phyloP scores from a whole-genome alignment of 2,888 invertebrate genomes.

The Melanchra persicariae region DNA sequence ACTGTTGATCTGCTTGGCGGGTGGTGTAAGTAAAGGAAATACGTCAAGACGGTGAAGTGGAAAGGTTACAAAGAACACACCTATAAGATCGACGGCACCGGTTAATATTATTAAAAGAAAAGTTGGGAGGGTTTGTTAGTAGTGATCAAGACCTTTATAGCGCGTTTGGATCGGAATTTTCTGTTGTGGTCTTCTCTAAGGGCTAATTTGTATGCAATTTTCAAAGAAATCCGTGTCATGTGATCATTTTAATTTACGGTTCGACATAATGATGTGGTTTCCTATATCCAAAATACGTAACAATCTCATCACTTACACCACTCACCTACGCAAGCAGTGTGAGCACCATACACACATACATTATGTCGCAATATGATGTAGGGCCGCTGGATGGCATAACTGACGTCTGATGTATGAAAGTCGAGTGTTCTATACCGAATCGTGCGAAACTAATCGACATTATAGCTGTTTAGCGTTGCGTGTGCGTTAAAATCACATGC shows the following conservation, averaged over 20 bases:
- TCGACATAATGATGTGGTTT: neutral
- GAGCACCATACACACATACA: conserved; percentile 42
- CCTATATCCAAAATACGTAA: conserved; percentile 7
- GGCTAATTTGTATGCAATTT: no score
- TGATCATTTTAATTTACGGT: neutral
- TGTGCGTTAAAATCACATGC: conserved; percentile 57
- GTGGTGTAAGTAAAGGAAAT: conserved; percentile 66
- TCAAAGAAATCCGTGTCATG: neutral
- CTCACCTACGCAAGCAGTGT: conserved; percentile 25
- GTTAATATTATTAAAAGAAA: neutral
- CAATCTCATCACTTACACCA: conserved; percentile 47
- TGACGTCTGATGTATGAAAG: conserved; percentile 64
- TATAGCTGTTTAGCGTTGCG: conserved; percentile 63
- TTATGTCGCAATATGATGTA: conserved; percentile 65
- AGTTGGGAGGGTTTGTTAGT: neutral
- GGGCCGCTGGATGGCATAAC: conserved; percentile 59
- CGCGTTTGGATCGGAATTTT: neutral
- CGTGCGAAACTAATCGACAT: conserved; percentile 73
- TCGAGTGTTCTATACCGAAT: conserved; percentile 63
- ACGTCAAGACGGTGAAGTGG: neutral
- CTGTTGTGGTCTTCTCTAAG: no score
- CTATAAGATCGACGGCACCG: neutral
- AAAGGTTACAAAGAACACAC: conserved; percentile 8
- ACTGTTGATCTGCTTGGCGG: conserved; percentile 77
- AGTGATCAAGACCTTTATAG: neutral